Evolutionary conservation across 2,113 vertebrate genomes (phyloP).

Genomic region (Neodon shergylaensis): DNA sequence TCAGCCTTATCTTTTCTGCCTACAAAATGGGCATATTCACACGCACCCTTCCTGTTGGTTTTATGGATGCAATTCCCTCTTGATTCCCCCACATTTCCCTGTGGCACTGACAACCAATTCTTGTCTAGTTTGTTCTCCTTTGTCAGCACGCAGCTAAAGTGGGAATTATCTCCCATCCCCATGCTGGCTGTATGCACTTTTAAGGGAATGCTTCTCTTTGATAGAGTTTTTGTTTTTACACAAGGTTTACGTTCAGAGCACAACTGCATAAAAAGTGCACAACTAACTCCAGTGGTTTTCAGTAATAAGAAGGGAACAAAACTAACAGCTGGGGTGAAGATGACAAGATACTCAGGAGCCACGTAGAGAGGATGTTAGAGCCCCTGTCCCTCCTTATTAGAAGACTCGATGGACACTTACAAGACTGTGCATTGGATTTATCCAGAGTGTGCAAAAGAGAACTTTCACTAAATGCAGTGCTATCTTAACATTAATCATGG

Average conservation of each 20-base stretch:
- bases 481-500: neutral
- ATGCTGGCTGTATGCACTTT: neutral
- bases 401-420: neutral
- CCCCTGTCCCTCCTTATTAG: neutral
- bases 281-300: neutral
- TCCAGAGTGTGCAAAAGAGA: neutral
- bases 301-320: neutral
- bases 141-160: accelerated
- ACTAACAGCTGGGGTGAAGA: neutral
- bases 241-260: neutral
- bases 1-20: neutral
- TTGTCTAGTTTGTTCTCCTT: neutral
- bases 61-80: neutral
- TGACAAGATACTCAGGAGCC: neutral
- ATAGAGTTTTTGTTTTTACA: neutral
- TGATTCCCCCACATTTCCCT: neutral
- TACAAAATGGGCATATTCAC: neutral
- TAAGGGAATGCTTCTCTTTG: neutral
- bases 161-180: neutral
- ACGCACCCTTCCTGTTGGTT: neutral
- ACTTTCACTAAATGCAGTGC: neutral
- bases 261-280: neutral
- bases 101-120: neutral
- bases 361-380: neutral
- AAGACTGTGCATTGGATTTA: neutral